These are phyloP conservation scores for Pomatorhinus ruficollis DNA, from an alignment of 2,113 vertebrate genomes.

Conservation along the genomic window DNA sequence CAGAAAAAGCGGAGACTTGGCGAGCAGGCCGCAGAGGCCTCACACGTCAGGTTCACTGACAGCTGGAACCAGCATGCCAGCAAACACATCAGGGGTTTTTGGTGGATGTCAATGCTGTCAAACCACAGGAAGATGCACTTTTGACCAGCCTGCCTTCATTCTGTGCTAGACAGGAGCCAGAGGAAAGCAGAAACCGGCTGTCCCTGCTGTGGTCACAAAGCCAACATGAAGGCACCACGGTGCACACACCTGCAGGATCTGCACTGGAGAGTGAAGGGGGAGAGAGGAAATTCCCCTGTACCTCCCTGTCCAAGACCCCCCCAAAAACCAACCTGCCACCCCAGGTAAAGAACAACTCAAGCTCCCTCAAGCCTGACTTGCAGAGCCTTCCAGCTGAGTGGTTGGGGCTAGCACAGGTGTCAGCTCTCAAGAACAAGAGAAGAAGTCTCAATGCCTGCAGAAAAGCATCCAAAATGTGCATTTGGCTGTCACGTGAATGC, in stretches of 20 bases:
- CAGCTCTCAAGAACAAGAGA: background rate
- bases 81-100: background rate
- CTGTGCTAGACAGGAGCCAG: background rate
- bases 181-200: background rate
- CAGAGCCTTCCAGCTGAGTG: background rate
- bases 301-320: background rate
- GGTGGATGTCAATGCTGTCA: background rate
- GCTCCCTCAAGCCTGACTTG: background rate
- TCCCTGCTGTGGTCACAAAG: background rate
- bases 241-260: fast-evolving
- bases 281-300: background rate
- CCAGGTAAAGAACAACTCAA: background rate
- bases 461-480: background rate
- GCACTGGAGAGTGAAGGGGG: fast-evolving
- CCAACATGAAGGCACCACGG: fast-evolving
- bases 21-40: fast-evolving
- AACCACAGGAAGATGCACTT: background rate
- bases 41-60: background rate
- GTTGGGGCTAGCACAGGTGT: background rate
- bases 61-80: background rate
- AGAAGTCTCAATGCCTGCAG: background rate
- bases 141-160: background rate
- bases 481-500: background rate
- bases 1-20: background rate
- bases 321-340: background rate